These are phyloP conservation scores for Trachops cirrhosus DNA, from an alignment of 2,797 vertebrate genomes.

Conservation along the genomic window DNA sequence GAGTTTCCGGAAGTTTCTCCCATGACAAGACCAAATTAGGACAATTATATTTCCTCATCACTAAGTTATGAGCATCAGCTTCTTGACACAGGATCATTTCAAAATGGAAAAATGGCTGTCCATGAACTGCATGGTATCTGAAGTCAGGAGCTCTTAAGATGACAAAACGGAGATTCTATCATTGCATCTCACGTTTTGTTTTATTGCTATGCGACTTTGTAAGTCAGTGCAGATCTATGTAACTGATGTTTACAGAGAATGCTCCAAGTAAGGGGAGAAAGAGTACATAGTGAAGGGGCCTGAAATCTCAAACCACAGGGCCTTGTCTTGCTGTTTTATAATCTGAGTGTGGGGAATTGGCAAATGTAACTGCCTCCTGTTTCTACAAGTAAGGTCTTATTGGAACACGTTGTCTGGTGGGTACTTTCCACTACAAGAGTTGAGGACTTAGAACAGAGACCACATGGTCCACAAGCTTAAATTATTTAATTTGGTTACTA, in stretches of 20 bases:
- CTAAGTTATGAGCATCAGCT: not conserved
- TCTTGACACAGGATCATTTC: not conserved
- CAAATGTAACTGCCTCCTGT: not conserved
- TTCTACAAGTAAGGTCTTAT: not conserved
- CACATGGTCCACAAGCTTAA: not conserved
- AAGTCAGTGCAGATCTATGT: not conserved
- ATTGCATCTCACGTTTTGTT: not conserved
- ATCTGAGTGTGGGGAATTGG: not conserved
- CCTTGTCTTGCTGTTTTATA: not conserved
- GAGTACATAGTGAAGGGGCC: not conserved
- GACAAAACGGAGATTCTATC: not conserved
- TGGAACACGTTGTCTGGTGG: not conserved
- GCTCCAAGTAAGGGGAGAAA: not conserved
- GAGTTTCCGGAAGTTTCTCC: no score
- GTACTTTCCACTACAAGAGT: not conserved
- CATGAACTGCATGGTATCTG: not conserved
- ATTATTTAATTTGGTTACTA: not conserved
- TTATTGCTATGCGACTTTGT: not conserved
- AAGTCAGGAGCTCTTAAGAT: not conserved
- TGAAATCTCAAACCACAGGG: not conserved
- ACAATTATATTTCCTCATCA: not conserved
- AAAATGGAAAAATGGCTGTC: not conserved
- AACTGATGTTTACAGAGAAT: not conserved
- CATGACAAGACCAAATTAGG: not conserved
- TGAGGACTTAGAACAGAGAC: not conserved